phyloP scores from a whole-genome alignment of 37 sponge, comb jelly and placozoan species.

The Beroe forskalii region DNA sequence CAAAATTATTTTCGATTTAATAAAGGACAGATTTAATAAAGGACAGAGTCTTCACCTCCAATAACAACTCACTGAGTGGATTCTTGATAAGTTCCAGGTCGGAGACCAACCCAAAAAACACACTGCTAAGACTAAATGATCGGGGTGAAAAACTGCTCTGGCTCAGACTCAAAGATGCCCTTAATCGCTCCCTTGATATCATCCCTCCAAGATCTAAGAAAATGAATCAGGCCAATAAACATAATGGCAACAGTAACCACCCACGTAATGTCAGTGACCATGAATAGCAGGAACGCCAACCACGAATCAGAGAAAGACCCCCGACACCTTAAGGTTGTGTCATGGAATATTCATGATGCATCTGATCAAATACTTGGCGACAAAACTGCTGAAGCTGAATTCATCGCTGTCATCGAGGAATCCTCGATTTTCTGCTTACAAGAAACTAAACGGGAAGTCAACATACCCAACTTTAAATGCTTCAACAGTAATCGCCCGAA shows the following conservation, averaged over 20 bases:
- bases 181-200: background rate
- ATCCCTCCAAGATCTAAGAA: background rate
- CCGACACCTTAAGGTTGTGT: background rate
- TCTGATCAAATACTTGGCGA: background rate
- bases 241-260: too few species aligned
- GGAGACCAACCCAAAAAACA: background rate
- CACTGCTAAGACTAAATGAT: background rate
- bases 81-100: background rate
- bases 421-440: constrained; percentile 2
- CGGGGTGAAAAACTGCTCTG: background rate
- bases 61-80: background rate
- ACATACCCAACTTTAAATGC: background rate
- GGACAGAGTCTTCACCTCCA: background rate
- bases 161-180: constrained; percentile 39
- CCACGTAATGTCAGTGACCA: too few species aligned
- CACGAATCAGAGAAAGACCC: background rate
- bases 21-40: too few species aligned
- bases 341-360: constrained; percentile 7
- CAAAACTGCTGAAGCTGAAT: constrained; percentile 1
- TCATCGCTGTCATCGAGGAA: background rate
- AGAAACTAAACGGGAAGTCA: constrained; percentile 8
- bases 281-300: background rate
- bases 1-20: too few species aligned
- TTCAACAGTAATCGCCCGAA: background rate
- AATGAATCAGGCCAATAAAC: background rate